phyloP scores from a whole-genome alignment of 2,113 vertebrate species.

The Ceyx melanurus region DNA sequence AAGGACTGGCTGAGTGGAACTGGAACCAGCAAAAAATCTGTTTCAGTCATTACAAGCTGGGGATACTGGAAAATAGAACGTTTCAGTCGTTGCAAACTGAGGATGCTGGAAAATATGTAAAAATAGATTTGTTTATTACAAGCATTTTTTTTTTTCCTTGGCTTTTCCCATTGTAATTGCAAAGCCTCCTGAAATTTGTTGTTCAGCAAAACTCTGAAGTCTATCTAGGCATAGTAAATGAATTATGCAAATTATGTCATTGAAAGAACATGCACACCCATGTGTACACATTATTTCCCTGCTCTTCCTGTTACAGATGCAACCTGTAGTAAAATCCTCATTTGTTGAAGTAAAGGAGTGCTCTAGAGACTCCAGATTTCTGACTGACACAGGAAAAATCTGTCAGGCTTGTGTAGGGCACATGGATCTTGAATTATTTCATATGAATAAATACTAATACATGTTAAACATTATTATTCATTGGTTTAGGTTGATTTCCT shows the following conservation, averaged over 20 bases:
- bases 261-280: neutral
- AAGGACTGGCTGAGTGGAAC: neutral
- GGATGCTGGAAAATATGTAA: conserved; percentile 10
- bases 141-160: neutral
- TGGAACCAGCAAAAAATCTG: neutral
- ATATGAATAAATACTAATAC: neutral
- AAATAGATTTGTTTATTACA: conserved; percentile 3
- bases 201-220: neutral
- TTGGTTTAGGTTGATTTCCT: neutral
- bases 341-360: neutral
- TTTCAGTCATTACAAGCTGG: conserved; percentile 25
- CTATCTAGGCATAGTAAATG: neutral
- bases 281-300: neutral
- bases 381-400: neutral
- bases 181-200: neutral
- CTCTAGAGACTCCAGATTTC: neutral
- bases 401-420: neutral
- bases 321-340: neutral
- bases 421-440: neutral
- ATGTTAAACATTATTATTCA: neutral
- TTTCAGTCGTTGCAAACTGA: conserved; percentile 7
- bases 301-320: neutral
- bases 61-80: conserved; percentile 10
- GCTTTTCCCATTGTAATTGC: neutral
- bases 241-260: neutral